These are phyloP conservation scores for Apodemus sylvaticus DNA, from an alignment of 2,113 vertebrate species.

Conservation along the genomic window DNA sequence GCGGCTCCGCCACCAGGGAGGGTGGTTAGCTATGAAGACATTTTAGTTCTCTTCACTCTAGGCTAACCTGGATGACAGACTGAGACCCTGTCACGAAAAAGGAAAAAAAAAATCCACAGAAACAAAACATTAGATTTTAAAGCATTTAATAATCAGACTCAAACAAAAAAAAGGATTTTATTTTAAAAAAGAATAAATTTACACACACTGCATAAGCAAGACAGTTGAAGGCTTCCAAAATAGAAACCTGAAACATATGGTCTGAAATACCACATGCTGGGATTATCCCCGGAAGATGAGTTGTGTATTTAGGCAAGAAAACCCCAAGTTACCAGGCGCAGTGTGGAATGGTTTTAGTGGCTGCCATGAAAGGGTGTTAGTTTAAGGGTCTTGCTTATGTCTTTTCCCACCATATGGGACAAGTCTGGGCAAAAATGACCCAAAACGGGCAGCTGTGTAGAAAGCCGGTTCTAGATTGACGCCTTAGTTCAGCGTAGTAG, in stretches of 20 bases:
- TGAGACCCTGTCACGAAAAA: neutral
- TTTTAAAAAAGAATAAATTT: slow-evolving; percentile 65
- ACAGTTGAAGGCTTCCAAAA: slow-evolving; percentile 59
- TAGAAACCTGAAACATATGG: slow-evolving; percentile 44
- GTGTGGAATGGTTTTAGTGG: neutral
- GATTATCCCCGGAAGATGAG: neutral
- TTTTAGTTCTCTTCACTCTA: neutral
- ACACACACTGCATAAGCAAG: slow-evolving; percentile 61
- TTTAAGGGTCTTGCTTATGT: neutral
- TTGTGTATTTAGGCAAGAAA: neutral
- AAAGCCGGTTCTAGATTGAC: neutral
- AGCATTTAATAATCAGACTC: slow-evolving; percentile 59
- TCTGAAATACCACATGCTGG: neutral
- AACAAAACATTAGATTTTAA: slow-evolving; percentile 36
- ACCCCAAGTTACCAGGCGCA: neutral
- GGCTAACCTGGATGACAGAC: neutral
- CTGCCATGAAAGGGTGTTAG: neutral
- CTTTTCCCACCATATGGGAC: neutral
- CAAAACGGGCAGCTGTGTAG: neutral
- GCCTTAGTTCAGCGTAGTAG: neutral
- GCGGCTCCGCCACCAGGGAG: neutral
- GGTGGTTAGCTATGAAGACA: neutral
- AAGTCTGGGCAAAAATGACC: neutral
- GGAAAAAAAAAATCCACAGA: neutral
- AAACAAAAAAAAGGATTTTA: slow-evolving; percentile 54